Percentiles rank a stretch among this genome's conserved stretches.
Evolutionary conservation across 92 coral and sea anemone species (phyloP).

Genomic region (Muricea muricata): DNA sequence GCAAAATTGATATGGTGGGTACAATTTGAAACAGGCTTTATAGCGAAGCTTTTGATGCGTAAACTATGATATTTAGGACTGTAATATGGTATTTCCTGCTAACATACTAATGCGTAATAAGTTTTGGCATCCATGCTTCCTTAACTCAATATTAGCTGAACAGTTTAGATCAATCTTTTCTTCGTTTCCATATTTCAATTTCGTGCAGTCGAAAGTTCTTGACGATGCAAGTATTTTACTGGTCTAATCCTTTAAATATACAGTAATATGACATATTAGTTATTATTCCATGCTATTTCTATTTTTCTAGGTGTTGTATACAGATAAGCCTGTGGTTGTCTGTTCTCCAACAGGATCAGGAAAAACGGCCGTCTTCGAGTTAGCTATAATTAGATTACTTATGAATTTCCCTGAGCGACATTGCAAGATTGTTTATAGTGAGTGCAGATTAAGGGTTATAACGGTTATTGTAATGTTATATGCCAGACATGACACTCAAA

Average conservation of each 20-base stretch:
- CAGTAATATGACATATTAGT: too few species aligned
- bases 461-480: neutral
- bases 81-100: too few species aligned
- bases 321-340: conserved; percentile 92
- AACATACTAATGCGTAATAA: too few species aligned
- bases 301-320: conserved; percentile 97
- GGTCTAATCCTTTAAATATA: too few species aligned
- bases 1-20: too few species aligned
- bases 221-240: conserved; percentile 81
- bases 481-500: too few species aligned
- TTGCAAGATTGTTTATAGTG: conserved; percentile 90
- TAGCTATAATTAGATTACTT: conserved; percentile 88
- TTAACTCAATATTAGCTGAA: conserved; percentile 71
- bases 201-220: conserved; percentile 94
- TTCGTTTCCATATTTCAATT: conserved; percentile 91
- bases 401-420: conserved; percentile 71
- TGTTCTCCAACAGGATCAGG: conserved; percentile 99
- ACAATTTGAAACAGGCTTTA: too few species aligned
- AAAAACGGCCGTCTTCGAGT: conserved; percentile 93
- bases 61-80: too few species aligned
- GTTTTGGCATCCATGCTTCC: too few species aligned
- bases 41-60: too few species aligned
- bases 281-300: too few species aligned
- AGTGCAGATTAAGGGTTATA: conserved; percentile 40
- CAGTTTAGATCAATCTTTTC: conserved; percentile 80